phyloP scores from a whole-genome alignment of 2,797 vertebrate species.

The Liparis tanakae region DNA sequence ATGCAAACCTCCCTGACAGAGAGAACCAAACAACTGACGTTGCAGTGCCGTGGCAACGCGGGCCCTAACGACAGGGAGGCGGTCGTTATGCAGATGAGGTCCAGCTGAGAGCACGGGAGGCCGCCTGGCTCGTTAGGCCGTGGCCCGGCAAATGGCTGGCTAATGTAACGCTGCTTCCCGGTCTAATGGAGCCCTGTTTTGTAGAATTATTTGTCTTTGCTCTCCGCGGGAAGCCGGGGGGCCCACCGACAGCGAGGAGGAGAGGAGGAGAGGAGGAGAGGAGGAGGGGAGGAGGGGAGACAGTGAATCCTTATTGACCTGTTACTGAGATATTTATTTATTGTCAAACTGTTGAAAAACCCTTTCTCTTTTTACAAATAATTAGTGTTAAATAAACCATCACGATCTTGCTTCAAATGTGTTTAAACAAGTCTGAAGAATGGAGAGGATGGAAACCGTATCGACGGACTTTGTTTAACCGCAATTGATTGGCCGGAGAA shows the following conservation, averaged over 20 bases:
- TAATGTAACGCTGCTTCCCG: constrained; percentile 98
- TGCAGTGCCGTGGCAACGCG: constrained; percentile 79
- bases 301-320: constrained; percentile 65
- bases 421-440: constrained; percentile 38
- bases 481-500: constrained; percentile 56
- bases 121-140: constrained; percentile 99
- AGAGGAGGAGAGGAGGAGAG: constrained; percentile 52
- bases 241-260: constrained; percentile 60
- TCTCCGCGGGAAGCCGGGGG: constrained; percentile 54
- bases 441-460: constrained; percentile 36
- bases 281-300: constrained; percentile 24
- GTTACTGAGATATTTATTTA: constrained; percentile 61
- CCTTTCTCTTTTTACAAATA: constrained; percentile 39
- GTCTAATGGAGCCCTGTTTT: constrained; percentile 94
- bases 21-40: constrained; percentile 99
- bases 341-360: constrained; percentile 38
- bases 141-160: constrained; percentile 99
- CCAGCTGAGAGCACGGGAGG: constrained; percentile 96
- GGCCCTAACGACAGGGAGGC: constrained; percentile 84
- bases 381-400: constrained; percentile 25
- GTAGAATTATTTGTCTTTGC: constrained; percentile 80
- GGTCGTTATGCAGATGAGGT: constrained; percentile 99
- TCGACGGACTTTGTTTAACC: constrained; percentile 48
- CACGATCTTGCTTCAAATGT: constrained; percentile 16
- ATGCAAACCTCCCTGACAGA: constrained; percentile 99